These are phyloP conservation scores for Catalaphyllia jardinei DNA, from an alignment of 64 coral and sea anemone species.

Conservation along the genomic window DNA sequence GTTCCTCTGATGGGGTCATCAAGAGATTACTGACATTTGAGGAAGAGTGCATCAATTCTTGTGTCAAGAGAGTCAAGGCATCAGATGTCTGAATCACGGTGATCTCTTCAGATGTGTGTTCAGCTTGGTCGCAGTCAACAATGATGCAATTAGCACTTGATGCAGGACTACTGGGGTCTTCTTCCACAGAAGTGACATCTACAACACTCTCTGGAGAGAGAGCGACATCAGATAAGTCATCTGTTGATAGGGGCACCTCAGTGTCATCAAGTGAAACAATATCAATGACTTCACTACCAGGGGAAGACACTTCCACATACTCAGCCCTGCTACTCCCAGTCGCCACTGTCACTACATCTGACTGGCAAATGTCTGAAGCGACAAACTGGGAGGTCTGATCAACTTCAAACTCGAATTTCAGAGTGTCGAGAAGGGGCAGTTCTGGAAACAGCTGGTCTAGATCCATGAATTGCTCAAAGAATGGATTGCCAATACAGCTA, in stretches of 20 bases:
- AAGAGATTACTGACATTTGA: not conserved
- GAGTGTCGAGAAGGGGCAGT: constrained; percentile 20
- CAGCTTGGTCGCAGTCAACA: not conserved
- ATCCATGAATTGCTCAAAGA: constrained; percentile 84
- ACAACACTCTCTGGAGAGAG: not conserved
- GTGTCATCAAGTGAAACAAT: not conserved
- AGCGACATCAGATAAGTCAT: not conserved
- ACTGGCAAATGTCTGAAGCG: constrained; percentile 27
- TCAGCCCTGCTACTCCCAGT: not conserved
- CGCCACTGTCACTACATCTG: constrained; percentile 39
- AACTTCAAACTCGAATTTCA: constrained; percentile 24
- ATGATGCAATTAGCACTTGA: not conserved
- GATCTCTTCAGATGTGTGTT: constrained; percentile 36
- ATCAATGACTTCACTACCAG: constrained; percentile 7
- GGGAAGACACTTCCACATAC: constrained; percentile 1
- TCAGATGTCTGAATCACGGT: constrained; percentile 65
- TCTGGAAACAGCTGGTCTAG: constrained; percentile 72
- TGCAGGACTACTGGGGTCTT: not conserved
- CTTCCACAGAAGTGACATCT: not conserved
- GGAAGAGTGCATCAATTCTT: constrained; percentile 26
- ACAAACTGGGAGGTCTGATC: not conserved
- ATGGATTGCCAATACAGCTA: constrained; percentile 62
- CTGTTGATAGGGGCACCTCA: not conserved
- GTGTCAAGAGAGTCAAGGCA: constrained; percentile 27
- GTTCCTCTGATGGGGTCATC: not conserved